Evolutionary conservation across 2,888 invertebrate species (phyloP).

Genomic region (Napeogenes sylphis): DNA sequence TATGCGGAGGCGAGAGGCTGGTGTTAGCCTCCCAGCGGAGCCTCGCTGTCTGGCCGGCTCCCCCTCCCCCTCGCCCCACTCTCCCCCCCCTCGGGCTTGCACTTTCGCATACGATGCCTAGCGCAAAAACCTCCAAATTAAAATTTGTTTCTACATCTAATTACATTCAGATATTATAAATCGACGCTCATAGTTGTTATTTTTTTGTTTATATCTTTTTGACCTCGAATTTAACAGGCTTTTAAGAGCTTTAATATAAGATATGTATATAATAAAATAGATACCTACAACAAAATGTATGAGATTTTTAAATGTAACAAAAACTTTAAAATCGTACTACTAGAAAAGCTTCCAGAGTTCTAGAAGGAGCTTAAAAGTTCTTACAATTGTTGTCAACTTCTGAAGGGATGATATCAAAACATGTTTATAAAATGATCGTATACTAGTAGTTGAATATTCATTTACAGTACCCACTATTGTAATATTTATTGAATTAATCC

Average conservation of each 20-base stretch:
- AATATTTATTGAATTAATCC: no score
- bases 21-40: slow-evolving; percentile 76
- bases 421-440: no score
- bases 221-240: neutral
- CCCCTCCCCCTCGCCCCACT: slow-evolving; percentile 40
- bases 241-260: neutral
- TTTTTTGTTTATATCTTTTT: slow-evolving; percentile 1
- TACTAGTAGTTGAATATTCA: no score
- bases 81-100: slow-evolving; percentile 38
- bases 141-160: slow-evolving; percentile 16
- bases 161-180: slow-evolving; percentile 2
- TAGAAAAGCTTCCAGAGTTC: no score
- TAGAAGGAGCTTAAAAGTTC: no score
- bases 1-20: slow-evolving; percentile 72
- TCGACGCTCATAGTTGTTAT: neutral
- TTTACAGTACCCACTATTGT: no score
- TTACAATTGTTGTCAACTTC: no score
- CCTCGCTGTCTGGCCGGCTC: slow-evolving; percentile 76
- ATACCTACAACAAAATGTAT: no score
- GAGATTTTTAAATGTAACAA: no score
- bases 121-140: slow-evolving; percentile 59
- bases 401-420: no score
- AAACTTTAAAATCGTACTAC: no score
- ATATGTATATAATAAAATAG: neutral
- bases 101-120: slow-evolving; percentile 51